These are phyloP conservation scores for Gymnothorax reevesii DNA, from an alignment of 2,797 vertebrate genomes.

Conservation along the genomic window DNA sequence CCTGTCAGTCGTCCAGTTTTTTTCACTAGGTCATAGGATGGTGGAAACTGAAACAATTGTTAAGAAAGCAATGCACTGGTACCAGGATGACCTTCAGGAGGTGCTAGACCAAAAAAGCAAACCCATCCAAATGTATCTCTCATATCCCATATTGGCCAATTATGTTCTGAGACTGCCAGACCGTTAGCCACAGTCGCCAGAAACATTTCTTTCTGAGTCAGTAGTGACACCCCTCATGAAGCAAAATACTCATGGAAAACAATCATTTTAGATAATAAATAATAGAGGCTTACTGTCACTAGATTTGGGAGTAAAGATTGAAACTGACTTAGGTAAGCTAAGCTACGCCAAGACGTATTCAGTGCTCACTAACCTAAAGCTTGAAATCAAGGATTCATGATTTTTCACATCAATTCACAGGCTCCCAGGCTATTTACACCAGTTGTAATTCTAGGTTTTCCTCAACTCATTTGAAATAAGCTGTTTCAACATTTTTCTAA, in stretches of 20 bases:
- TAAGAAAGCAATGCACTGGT: too few relatives aligned
- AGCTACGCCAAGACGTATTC: background rate
- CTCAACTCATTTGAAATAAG: background rate
- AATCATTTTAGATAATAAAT: background rate
- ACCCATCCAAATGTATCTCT: too few relatives aligned
- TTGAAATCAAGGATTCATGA: background rate
- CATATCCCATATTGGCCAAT: too few relatives aligned
- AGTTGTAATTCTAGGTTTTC: background rate
- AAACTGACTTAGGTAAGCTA: background rate
- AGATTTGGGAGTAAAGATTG: background rate
- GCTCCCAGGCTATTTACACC: background rate
- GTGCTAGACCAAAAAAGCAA: too few relatives aligned
- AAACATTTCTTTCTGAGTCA: background rate
- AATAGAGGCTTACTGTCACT: background rate
- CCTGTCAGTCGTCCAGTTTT: too few relatives aligned
- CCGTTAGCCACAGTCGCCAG: background rate
- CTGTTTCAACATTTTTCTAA: background rate
- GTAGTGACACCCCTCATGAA: background rate
- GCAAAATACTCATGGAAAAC: background rate
- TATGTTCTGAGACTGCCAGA: too few relatives aligned
- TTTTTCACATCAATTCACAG: background rate
- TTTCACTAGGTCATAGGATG: too few relatives aligned
- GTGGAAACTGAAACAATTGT: too few relatives aligned
- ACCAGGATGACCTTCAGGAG: too few relatives aligned
- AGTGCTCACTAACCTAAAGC: background rate